Evolutionary conservation across 2,888 invertebrate species (phyloP), one percentile per base, ranked within the genome.

Genomic region (Candidula unifasciata): DNA sequence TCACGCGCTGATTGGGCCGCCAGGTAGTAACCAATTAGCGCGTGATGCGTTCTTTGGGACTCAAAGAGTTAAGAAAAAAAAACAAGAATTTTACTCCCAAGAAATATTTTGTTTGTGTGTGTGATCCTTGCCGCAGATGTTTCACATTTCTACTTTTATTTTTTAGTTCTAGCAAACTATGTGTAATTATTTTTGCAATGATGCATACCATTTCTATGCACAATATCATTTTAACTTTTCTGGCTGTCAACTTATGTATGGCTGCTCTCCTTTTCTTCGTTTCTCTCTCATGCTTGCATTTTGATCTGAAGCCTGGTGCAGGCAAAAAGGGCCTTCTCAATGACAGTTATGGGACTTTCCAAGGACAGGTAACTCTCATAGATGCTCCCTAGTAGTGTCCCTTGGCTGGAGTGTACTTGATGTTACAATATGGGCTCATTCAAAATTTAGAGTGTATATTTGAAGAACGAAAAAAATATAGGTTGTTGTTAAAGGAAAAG

Each of bases 261-360:
- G 37, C 24, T 60, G 24, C 60, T n/a, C 44, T n/a, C n/a, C 37
- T 57, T 35, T 30, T 71, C 24, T 60, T 74, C 69, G 52, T 83
- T 33, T 52, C 73, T 10, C 57, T 84, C 54, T 79, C 60, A 74
- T 74, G 74, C 74, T 74, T 74, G 27, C 44, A 16, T 69, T 18
- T 21, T 33, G 52, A 37, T 35, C 83, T 69, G 21, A 73, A 83
- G 83, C 73, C 79, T 71, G 24, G 79, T 27, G 69, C 71, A 71
- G 80, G 85, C 77, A 85, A 85, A 73, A 85, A 77, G 68, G 85
- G 85, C 60, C 69, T 85, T 77, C 76, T 85, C 64, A 85, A 76
- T 76, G 85, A 85, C 2, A 76, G 84, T 81, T 85, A 85, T 66
- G 85, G 85, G 44, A 85, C 85, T 57, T 85, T 85, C 37, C 81